Percentiles rank a stretch among this genome's conserved stretches.
Evolutionary conservation across 2,113 vertebrate species (phyloP).

Genomic region (Lophura nycthemera): DNA sequence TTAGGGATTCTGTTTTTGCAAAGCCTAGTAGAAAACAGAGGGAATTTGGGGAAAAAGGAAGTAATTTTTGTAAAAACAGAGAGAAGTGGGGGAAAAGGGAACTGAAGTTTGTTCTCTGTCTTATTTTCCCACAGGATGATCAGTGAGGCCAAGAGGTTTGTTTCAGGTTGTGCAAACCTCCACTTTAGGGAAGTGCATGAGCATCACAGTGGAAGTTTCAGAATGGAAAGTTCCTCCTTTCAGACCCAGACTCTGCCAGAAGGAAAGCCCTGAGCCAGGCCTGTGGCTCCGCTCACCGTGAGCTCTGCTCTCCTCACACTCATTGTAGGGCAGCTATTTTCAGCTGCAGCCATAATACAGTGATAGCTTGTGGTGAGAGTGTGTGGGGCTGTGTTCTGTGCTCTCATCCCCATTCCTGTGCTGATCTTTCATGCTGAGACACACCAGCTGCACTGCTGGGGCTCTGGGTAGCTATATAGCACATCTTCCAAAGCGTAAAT

Average conservation of each 20-base stretch:
- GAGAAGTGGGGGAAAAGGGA: background rate
- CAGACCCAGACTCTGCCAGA: background rate
- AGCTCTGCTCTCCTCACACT: background rate
- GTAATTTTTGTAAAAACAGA: background rate
- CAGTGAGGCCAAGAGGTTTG: accelerated
- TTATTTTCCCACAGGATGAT: background rate
- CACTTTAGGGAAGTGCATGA: background rate
- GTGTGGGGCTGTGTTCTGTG: background rate
- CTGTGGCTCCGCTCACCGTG: background rate
- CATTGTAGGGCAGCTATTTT: background rate
- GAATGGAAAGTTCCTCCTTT: background rate
- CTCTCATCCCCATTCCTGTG: background rate
- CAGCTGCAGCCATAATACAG: background rate
- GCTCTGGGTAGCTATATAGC: background rate
- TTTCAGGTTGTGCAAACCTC: background rate
- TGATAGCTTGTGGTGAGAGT: background rate
- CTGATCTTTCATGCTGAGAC: background rate
- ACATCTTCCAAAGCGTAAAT: background rate
- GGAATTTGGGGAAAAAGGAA: background rate
- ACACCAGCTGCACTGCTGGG: background rate
- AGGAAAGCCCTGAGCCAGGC: background rate
- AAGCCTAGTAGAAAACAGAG: background rate
- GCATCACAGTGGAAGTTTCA: background rate
- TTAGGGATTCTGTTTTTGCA: background rate
- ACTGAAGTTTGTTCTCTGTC: background rate